Evolutionary conservation across 1,140 invertebrate genomes (phyloP).

Genomic region (Dryas iulia): DNA sequence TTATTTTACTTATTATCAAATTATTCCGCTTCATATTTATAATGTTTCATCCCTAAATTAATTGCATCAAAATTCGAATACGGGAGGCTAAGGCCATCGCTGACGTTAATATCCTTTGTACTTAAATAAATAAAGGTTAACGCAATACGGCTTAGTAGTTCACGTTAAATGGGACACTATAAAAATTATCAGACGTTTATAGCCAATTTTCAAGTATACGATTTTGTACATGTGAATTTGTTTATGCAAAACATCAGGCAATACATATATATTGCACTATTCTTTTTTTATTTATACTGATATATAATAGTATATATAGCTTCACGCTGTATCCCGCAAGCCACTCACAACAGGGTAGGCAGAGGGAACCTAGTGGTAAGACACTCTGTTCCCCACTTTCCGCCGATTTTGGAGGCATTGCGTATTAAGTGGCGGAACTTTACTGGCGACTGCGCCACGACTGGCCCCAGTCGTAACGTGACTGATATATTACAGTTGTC

Average conservation of each 20-base stretch:
- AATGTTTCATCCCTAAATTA: slow-evolving; percentile 21
- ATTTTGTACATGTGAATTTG: not conserved
- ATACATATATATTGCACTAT: too few relatives aligned
- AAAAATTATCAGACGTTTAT: slow-evolving; percentile 23
- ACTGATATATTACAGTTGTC: too few relatives aligned
- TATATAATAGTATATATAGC: too few relatives aligned
- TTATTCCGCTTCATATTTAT: slow-evolving; percentile 12
- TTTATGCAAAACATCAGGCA: not conserved
- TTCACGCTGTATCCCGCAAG: too few relatives aligned
- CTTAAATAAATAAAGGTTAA: slow-evolving; percentile 35
- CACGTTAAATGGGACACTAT: slow-evolving; percentile 15
- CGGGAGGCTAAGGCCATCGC: slow-evolving; percentile 22
- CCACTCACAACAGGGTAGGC: too few relatives aligned
- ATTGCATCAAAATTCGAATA: slow-evolving; percentile 31
- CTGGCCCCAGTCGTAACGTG: too few relatives aligned
- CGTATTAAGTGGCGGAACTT: too few relatives aligned
- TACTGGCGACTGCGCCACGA: too few relatives aligned
- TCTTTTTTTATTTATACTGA: too few relatives aligned
- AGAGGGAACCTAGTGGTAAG: too few relatives aligned
- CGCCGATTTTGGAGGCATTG: too few relatives aligned
- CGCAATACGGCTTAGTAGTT: slow-evolving; percentile 26
- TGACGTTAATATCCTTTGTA: slow-evolving; percentile 27
- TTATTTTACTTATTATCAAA: not conserved
- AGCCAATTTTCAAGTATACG: slow-evolving; percentile 5
- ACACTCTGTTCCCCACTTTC: too few relatives aligned